Percentiles rank a stretch among this genome's conserved stretches.
These are phyloP conservation scores for Caenorhabditis doughertyi DNA, from an alignment of 2,888 invertebrate species.

Conservation along the genomic window DNA sequence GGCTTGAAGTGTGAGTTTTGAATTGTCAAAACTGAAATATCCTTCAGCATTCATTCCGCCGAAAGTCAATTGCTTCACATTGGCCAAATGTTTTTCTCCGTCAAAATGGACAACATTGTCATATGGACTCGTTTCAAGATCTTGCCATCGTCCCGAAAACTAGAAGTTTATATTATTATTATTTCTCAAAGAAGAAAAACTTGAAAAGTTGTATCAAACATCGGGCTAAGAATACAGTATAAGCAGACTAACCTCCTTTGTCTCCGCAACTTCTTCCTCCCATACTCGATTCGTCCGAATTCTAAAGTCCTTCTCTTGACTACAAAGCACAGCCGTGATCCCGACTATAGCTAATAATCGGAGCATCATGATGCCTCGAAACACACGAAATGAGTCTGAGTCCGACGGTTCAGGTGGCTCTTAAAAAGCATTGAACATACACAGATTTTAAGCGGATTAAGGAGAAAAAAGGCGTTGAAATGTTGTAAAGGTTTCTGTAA, in stretches of 20 bases:
- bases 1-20: conserved; percentile 78
- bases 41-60: conserved; percentile 81
- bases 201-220: too few relatives aligned
- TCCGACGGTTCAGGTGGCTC: conserved; percentile 2
- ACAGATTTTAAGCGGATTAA: conserved; percentile 47
- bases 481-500: neutral
- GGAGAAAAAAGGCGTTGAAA: conserved; percentile 23
- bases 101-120: conserved; percentile 71
- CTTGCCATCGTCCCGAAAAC: conserved; percentile 67
- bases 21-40: conserved; percentile 79
- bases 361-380: conserved; percentile 2
- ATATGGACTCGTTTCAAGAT: conserved; percentile 66
- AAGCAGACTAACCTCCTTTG: conserved; percentile 4
- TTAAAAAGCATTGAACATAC: conserved; percentile 47
- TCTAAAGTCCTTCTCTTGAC: conserved; percentile 21
- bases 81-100: conserved; percentile 75
- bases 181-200: neutral
- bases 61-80: conserved; percentile 80
- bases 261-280: conserved; percentile 17
- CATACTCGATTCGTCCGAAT: conserved; percentile 36
- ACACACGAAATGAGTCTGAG: neutral
- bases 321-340: neutral
- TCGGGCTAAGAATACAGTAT: too few relatives aligned
- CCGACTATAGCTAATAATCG: neutral
- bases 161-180: conserved; percentile 1